Conservation (phyloP, 2,888 invertebrate genomes). For the Eupithecia vulgata region DNA sequence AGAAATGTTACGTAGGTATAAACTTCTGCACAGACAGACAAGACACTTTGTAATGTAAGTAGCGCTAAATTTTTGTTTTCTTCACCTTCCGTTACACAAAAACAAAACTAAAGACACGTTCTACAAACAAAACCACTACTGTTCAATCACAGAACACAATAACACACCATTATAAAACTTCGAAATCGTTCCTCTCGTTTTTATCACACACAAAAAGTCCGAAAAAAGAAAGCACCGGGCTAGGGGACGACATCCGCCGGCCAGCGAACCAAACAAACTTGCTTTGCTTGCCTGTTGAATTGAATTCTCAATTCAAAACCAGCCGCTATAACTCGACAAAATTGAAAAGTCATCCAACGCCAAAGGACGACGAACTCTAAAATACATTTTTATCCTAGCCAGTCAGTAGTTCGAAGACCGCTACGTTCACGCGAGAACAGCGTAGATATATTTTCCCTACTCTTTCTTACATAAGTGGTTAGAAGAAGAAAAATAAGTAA, state of each 20-base stretch:
- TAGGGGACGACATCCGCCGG: constrained; percentile 68
- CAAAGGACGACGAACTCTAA: constrained; percentile 29
- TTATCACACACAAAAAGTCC: constrained; percentile 65
- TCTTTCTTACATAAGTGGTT: constrained; percentile 45
- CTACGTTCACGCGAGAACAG: constrained; percentile 57
- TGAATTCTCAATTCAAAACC: constrained; percentile 32
- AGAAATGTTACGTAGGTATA: background rate
- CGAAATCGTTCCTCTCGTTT: constrained; percentile 62
- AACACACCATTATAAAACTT: constrained; percentile 63
- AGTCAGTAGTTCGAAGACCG: constrained; percentile 58
- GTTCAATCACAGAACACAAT: constrained; percentile 60
- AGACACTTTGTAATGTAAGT: background rate
- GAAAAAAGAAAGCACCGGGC: constrained; percentile 61
- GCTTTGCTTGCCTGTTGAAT: constrained; percentile 54
- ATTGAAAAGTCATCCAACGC: constrained; percentile 51
- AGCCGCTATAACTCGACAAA: constrained; percentile 53
- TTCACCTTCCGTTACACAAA: constrained; percentile 36
- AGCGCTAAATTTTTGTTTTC: constrained; percentile 59
- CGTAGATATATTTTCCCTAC: constrained; percentile 45
- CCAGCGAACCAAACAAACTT: constrained; percentile 74
- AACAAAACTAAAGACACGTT: constrained; percentile 49
- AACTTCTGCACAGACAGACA: background rate
- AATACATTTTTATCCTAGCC: constrained; percentile 52
- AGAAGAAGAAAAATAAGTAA: constrained; percentile 43
- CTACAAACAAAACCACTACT: constrained; percentile 50